A percentile compares a stretch with the other conserved stretches of the same genome.
Conservation (phyloP, 2,888 invertebrate species). For the Drosophila infuscata region DNA sequence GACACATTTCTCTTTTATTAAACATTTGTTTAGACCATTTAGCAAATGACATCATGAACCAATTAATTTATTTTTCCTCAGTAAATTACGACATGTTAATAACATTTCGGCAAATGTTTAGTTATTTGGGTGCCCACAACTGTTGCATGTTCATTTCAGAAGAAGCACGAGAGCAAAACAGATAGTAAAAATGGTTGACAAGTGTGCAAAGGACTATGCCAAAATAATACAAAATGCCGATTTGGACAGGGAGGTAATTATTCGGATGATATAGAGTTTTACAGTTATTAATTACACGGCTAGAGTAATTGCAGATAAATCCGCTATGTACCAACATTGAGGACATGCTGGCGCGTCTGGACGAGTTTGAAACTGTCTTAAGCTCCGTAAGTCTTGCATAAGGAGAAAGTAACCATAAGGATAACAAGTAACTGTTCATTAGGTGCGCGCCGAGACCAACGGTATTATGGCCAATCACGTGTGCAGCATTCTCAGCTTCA, state of each 20-base stretch:
- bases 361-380: slow-evolving; percentile 88
- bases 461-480: slow-evolving; percentile 85
- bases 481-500: slow-evolving; percentile 86
- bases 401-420: background rate
- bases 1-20: background rate
- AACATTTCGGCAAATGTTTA: slow-evolving; percentile 1
- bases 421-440: no score
- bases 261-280: no score
- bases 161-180: slow-evolving; percentile 30
- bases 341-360: slow-evolving; percentile 89
- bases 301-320: slow-evolving; percentile 77
- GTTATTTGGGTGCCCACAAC: slow-evolving; percentile 12
- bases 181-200: slow-evolving; percentile 85
- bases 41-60: background rate
- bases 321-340: slow-evolving; percentile 88
- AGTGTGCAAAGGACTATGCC: slow-evolving; percentile 86
- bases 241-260: slow-evolving; percentile 86
- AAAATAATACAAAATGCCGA: slow-evolving; percentile 86
- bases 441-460: slow-evolving; percentile 83
- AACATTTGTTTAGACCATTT: background rate
- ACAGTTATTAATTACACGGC: background rate
- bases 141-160: slow-evolving; percentile 1
- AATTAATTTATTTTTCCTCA: background rate
- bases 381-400: slow-evolving; percentile 83
- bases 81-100: background rate